phyloP scores from a whole-genome alignment of 2,888 invertebrate species.

The Mylabris sibirica region DNA sequence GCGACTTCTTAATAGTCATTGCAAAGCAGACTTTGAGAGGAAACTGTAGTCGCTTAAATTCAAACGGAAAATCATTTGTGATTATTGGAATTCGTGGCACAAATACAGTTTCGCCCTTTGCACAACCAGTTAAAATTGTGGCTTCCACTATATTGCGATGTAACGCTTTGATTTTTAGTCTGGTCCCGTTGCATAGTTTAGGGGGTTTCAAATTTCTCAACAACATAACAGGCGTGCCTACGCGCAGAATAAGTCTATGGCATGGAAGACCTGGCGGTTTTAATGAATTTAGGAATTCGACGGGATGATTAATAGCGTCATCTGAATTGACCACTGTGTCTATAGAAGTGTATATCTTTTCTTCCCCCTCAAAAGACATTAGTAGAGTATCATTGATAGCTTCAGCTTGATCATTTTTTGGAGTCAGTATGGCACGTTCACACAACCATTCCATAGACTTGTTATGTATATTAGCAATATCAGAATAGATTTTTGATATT shows the following conservation, averaged over 20 bases:
- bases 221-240: slow-evolving; percentile 28
- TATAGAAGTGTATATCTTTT: too few species aligned
- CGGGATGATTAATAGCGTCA: too few species aligned
- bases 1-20: slow-evolving; percentile 50
- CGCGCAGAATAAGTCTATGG: slow-evolving; percentile 34
- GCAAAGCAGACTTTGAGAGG: slow-evolving; percentile 36
- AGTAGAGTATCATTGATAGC: too few species aligned
- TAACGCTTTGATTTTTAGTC: slow-evolving; percentile 16
- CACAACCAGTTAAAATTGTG: slow-evolving; percentile 3
- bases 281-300: too few species aligned
- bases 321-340: too few species aligned
- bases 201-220: slow-evolving; percentile 30
- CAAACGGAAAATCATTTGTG: background rate
- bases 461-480: too few species aligned
- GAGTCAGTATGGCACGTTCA: too few species aligned
- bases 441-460: too few species aligned
- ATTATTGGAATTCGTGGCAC: slow-evolving; percentile 1
- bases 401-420: too few species aligned
- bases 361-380: too few species aligned
- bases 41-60: slow-evolving; percentile 27
- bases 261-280: slow-evolving; percentile 33
- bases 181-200: slow-evolving; percentile 30
- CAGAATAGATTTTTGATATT: too few species aligned
- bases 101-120: slow-evolving; percentile 20
- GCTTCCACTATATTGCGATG: slow-evolving; percentile 3